Evolutionary conservation across 2,888 invertebrate genomes (phyloP).

Genomic region (Sceliomorpha sp.): DNA sequence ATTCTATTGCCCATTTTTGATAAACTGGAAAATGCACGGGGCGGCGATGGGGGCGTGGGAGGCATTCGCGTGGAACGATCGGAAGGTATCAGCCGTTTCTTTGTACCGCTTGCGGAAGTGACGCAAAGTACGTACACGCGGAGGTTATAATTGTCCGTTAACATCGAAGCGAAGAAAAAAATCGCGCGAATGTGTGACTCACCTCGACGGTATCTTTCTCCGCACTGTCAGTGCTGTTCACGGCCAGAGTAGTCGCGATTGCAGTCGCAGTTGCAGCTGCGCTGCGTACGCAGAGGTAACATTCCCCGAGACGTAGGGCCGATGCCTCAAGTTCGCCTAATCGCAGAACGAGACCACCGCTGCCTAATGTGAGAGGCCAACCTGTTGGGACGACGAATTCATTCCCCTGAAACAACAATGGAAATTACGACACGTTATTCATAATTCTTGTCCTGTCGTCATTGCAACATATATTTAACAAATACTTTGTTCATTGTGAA

Average conservation of each 20-base stretch:
- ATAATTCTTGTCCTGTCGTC: too few relatives aligned
- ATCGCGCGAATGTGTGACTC: slow-evolving; percentile 62
- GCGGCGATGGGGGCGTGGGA: too few relatives aligned
- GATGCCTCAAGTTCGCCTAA: slow-evolving; percentile 84
- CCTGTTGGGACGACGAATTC: slow-evolving; percentile 83
- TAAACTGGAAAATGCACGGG: too few relatives aligned
- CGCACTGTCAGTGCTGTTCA: slow-evolving; percentile 65
- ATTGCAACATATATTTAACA: too few relatives aligned
- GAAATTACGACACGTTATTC: too few relatives aligned
- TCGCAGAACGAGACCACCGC: slow-evolving; percentile 84
- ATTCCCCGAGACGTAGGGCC: slow-evolving; percentile 84
- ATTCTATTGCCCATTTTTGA: too few relatives aligned
- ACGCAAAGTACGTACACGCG: slow-evolving; percentile 29
- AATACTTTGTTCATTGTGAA: too few relatives aligned
- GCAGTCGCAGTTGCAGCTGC: slow-evolving; percentile 65
- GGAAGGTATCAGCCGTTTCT: slow-evolving; percentile 43
- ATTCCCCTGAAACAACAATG: slow-evolving; percentile 81
- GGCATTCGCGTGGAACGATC: slow-evolving; percentile 23
- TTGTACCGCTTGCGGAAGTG: slow-evolving; percentile 45
- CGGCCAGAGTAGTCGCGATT: slow-evolving; percentile 58
- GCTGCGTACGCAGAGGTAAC: slow-evolving; percentile 84
- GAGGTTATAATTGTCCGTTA: slow-evolving; percentile 38
- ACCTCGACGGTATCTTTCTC: slow-evolving; percentile 75
- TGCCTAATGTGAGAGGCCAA: slow-evolving; percentile 85
- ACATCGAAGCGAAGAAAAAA: slow-evolving; percentile 27